These are phyloP conservation scores for Epinotia bilunana DNA, from an alignment of 2,888 invertebrate species.

Conservation along the genomic window DNA sequence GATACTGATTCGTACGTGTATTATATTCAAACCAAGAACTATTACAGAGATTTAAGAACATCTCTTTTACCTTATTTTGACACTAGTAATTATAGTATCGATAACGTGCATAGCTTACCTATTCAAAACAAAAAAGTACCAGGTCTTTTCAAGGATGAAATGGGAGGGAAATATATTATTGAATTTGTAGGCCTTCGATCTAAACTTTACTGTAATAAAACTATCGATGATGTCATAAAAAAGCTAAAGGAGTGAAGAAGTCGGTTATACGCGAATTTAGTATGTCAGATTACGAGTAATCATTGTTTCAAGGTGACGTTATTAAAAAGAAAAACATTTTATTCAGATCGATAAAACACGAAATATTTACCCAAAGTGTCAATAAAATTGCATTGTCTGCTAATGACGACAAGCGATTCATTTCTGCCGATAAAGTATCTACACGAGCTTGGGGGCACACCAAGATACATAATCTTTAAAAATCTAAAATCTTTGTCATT, in stretches of 20 bases:
- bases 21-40: slow-evolving; percentile 36
- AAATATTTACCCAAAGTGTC: slow-evolving; percentile 10
- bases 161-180: slow-evolving; percentile 1
- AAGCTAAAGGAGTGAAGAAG: too few relatives aligned
- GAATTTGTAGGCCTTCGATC: too few relatives aligned
- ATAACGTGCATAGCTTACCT: slow-evolving; percentile 37
- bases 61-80: slow-evolving; percentile 42
- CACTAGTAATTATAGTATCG: slow-evolving; percentile 42
- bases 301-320: slow-evolving; percentile 10
- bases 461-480: too few relatives aligned
- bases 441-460: too few relatives aligned
- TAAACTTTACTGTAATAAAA: too few relatives aligned
- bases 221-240: too few relatives aligned
- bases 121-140: slow-evolving; percentile 36
- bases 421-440: slow-evolving; percentile 11
- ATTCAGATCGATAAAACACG: slow-evolving; percentile 25
- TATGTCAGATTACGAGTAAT: slow-evolving; percentile 10
- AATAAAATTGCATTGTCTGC: slow-evolving; percentile 10
- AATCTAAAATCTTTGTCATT: too few relatives aligned
- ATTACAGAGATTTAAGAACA: slow-evolving; percentile 43
- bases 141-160: slow-evolving; percentile 21
- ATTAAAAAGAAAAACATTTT: slow-evolving; percentile 12
- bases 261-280: neutral
- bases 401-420: slow-evolving; percentile 5
- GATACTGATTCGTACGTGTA: slow-evolving; percentile 47